Evolutionary conservation across 2,888 invertebrate genomes (phyloP).

Genomic region (Orthosia incerta): DNA sequence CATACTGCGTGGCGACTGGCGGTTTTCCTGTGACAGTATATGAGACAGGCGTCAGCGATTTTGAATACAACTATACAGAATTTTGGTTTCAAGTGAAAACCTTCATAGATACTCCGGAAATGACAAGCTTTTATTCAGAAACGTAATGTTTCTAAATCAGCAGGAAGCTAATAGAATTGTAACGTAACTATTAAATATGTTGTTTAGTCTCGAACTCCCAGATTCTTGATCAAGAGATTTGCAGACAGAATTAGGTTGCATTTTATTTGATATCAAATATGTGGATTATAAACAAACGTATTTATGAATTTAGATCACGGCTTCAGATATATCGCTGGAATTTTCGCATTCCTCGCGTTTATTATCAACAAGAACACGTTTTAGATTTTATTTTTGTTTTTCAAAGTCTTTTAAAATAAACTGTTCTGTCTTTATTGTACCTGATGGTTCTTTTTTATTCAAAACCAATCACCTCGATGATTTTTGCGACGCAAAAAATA

Average conservation of each 20-base stretch:
- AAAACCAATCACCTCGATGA: neutral
- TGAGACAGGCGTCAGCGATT: conserved; percentile 49
- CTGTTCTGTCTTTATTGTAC: conserved; percentile 12
- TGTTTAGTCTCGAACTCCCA: conserved; percentile 49
- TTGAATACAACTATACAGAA: neutral
- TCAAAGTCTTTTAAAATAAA: conserved; percentile 38
- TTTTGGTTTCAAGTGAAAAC: neutral
- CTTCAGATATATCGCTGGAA: conserved; percentile 29
- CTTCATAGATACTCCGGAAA: neutral
- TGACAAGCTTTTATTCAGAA: neutral
- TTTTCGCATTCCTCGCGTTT: conserved; percentile 36
- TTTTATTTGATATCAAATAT: conserved; percentile 53
- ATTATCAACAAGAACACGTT: conserved; percentile 43
- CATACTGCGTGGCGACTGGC: conserved; percentile 12
- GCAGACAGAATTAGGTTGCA: conserved; percentile 46
- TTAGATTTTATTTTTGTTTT: conserved; percentile 34
- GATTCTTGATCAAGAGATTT: conserved; percentile 28
- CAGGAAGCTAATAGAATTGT: conserved; percentile 31
- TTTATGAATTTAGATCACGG: conserved; percentile 59
- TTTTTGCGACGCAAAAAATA: conserved; percentile 1
- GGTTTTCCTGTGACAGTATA: conserved; percentile 53
- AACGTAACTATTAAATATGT: conserved; percentile 8
- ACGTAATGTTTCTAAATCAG: neutral
- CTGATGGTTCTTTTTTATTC: neutral
- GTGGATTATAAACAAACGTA: conserved; percentile 43